A percentile compares a stretch with the other conserved stretches of the same genome.
phyloP scores from a whole-genome alignment of 2,113 vertebrate species.

The Rhinopithecus roxellana region DNA sequence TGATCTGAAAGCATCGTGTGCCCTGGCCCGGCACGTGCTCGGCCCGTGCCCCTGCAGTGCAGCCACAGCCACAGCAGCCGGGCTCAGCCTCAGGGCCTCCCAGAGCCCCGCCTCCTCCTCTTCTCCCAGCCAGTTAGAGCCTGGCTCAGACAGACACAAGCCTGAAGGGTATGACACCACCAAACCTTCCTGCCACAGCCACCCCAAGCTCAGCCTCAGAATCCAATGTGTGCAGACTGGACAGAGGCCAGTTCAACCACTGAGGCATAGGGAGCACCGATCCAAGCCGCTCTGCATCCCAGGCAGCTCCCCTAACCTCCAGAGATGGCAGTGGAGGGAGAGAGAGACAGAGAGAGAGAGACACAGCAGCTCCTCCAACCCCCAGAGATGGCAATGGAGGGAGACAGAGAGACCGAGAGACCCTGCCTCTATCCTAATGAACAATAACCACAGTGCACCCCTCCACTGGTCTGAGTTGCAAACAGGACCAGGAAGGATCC shows the following conservation, averaged over 20 bases:
- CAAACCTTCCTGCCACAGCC: background rate
- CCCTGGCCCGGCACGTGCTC: accelerated
- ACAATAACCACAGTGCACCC: background rate
- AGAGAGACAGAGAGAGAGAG: too few relatives aligned
- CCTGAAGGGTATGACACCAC: accelerated
- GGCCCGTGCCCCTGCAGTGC: background rate
- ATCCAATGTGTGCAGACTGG: background rate
- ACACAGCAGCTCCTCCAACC: too few relatives aligned
- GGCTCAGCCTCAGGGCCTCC: background rate
- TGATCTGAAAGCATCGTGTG: background rate
- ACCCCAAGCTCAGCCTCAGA: background rate
- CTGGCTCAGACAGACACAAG: background rate
- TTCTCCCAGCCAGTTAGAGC: too few relatives aligned
- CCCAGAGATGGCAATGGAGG: too few relatives aligned
- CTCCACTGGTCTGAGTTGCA: too few relatives aligned
- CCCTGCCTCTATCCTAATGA: background rate
- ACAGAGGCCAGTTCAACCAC: background rate
- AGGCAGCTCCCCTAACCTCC: background rate
- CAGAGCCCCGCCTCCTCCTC: too few relatives aligned
- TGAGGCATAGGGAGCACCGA: too few relatives aligned
- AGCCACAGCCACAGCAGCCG: background rate
- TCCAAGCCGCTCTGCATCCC: accelerated
- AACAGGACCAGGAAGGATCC: background rate
- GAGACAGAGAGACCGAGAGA: too few relatives aligned
- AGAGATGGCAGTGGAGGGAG: background rate